These are phyloP conservation scores for Drosophila triauraria DNA, from an alignment of 1,140 invertebrate genomes.

Conservation along the genomic window DNA sequence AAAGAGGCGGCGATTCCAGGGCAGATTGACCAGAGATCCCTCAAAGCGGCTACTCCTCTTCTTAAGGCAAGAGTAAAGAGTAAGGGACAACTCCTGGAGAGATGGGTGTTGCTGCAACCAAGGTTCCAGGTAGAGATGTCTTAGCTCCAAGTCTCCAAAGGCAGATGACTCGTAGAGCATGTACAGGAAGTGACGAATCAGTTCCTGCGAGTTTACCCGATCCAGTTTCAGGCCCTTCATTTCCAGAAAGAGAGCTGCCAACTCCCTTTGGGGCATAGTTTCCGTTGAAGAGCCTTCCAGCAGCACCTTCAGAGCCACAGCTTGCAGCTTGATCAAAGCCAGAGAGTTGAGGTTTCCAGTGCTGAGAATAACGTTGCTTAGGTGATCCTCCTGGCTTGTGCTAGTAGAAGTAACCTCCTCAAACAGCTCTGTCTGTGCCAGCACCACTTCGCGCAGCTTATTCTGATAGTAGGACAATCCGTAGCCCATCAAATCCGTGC, in stretches of 20 bases:
- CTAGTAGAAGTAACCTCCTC: neutral
- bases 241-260: slow-evolving; percentile 31
- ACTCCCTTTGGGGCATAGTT: slow-evolving; percentile 7
- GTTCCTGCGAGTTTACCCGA: slow-evolving; percentile 37
- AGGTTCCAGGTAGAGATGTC: slow-evolving; percentile 65
- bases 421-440: slow-evolving; percentile 44
- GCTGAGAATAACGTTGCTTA: slow-evolving; percentile 58
- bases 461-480: slow-evolving; percentile 80
- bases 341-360: slow-evolving; percentile 60
- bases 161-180: slow-evolving; percentile 70
- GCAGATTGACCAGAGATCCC: slow-evolving; percentile 35
- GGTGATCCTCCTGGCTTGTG: slow-evolving; percentile 16
- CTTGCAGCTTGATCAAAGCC: slow-evolving; percentile 72
- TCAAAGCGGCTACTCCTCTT: neutral
- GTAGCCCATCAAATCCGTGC: slow-evolving; percentile 78
- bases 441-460: slow-evolving; percentile 75
- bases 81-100: slow-evolving; percentile 27
- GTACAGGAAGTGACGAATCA: slow-evolving; percentile 45
- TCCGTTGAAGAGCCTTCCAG: slow-evolving; percentile 15
- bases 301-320: slow-evolving; percentile 57
- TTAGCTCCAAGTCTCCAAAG: slow-evolving; percentile 57
- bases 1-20: slow-evolving; percentile 77
- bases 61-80: slow-evolving; percentile 29
- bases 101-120: slow-evolving; percentile 27
- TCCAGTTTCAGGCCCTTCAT: slow-evolving; percentile 39